Base-by-base conservation (phyloP, 2,797 vertebrate genomes). In the Alca torda region DNA sequence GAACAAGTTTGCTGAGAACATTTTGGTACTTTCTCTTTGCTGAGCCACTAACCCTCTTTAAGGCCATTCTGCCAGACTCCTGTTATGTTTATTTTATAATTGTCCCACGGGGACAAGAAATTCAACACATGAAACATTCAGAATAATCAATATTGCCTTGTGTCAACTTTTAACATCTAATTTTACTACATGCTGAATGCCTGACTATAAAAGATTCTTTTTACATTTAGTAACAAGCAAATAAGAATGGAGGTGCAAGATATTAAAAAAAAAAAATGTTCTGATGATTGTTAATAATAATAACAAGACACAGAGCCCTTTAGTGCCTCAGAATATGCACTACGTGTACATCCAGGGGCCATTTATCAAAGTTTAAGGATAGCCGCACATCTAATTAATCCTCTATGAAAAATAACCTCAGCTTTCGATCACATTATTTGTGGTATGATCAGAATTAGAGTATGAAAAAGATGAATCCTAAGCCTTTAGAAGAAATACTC, bases 81-180 rank as follows among this genome's bases (percentile, higher is more conserved):
- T 73, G 74, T 93, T 93, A 93, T 61, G 90, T 97, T 97, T 98
- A 97, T 98, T 98, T 97, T 98, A 96, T 94, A 98, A 96, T 96
- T 96, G 97, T 98, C 98, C 98, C 98, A 98, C 98, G 53, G 99
- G 99, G 99, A 99, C 98, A 98, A 99, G 98, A 98, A 98, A 98
- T 99, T 99, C 99, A 98, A 98, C 98, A 99, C 98, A 95, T 98
- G 98, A 98, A 98, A 98, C 98, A 98, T 99, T 99, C 95, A 68
- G 96, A 97, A 96, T 94, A 92, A 97, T 93, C 87, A 84, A 72
- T 95, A 96, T 75, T 97, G 96, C 96, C 8, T 8, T 54, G 90
- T 92, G 79, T 97, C 95, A 95, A 78, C 90, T 93, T 85, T 89
- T 80, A 96, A 90, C 65, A 89, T 84, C 43, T 95, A 89, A 87